These are phyloP conservation scores for Siphlonurus alternatus DNA, from an alignment of 2,888 invertebrate genomes.

Conservation along the genomic window DNA sequence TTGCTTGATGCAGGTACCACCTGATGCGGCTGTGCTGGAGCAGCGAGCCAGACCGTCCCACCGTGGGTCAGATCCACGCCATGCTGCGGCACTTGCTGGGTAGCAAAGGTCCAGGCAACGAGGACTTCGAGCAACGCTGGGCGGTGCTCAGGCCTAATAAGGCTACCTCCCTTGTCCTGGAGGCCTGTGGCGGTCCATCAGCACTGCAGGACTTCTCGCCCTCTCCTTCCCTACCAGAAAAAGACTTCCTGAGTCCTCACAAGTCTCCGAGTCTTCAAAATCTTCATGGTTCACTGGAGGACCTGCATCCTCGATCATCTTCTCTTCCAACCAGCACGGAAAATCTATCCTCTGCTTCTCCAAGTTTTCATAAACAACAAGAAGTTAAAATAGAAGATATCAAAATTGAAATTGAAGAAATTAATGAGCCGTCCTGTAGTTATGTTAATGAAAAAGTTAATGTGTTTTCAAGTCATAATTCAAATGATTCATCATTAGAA, in stretches of 20 bases:
- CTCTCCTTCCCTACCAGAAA: not conserved
- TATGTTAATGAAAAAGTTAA: not conserved
- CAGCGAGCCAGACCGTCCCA: slow-evolving; percentile 28
- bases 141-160: slow-evolving; percentile 46
- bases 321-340: not conserved
- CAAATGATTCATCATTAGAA: not conserved
- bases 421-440: slow-evolving; percentile 1
- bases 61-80: slow-evolving; percentile 32
- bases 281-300: slow-evolving; percentile 50
- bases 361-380: too few species aligned
- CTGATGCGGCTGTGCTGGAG: slow-evolving; percentile 59
- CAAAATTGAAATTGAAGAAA: not conserved
- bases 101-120: slow-evolving; percentile 17
- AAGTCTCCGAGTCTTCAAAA: slow-evolving; percentile 34
- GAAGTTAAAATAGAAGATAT: not conserved
- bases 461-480: not conserved
- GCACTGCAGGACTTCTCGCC: too few species aligned
- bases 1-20: slow-evolving; percentile 46
- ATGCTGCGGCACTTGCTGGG: slow-evolving; percentile 31
- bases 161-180: too few species aligned
- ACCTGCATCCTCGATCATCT: slow-evolving; percentile 23
- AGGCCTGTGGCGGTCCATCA: too few species aligned
- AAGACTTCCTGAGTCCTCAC: not conserved
- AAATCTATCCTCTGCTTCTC: not conserved
- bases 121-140: slow-evolving; percentile 59